These are phyloP conservation scores for Eretmocerus hayati DNA, from an alignment of 2,888 invertebrate genomes.

Conservation along the genomic window DNA sequence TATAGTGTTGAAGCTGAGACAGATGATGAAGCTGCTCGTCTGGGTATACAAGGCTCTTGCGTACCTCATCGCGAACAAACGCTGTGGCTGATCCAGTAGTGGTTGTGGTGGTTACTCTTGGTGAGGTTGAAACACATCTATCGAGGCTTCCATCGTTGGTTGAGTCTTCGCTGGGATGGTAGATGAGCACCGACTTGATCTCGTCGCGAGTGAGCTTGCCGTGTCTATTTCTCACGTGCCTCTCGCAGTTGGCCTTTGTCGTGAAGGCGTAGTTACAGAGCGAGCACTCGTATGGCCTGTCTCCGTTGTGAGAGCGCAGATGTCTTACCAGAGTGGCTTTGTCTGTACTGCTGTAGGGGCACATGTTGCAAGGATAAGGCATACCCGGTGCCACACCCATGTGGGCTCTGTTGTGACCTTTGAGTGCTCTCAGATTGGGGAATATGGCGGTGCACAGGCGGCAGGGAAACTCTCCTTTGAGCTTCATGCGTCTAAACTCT, in stretches of 20 bases:
- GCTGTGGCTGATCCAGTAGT: background rate
- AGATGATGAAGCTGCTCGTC: slow-evolving; percentile 19
- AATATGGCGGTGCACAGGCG: slow-evolving; percentile 81
- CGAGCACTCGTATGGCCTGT: slow-evolving; percentile 88
- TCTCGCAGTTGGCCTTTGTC: slow-evolving; percentile 94
- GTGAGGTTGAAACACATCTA: slow-evolving; percentile 24
- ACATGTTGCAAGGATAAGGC: slow-evolving; percentile 90
- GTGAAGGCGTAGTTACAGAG: slow-evolving; percentile 96
- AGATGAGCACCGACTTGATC: slow-evolving; percentile 79
- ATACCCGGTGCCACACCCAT: slow-evolving; percentile 65
- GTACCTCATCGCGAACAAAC: slow-evolving; percentile 33
- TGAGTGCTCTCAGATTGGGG: slow-evolving; percentile 80
- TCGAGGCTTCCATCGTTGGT: slow-evolving; percentile 60
- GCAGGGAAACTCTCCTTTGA: slow-evolving; percentile 85
- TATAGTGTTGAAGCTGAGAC: background rate
- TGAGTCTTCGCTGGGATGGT: slow-evolving; percentile 79
- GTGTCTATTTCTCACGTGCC: slow-evolving; percentile 87
- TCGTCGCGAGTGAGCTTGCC: slow-evolving; percentile 80
- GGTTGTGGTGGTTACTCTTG: background rate
- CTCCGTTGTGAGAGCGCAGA: slow-evolving; percentile 91
- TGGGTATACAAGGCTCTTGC: slow-evolving; percentile 36
- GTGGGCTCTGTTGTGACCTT: slow-evolving; percentile 85
- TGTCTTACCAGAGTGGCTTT: slow-evolving; percentile 88
- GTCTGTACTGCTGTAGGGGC: slow-evolving; percentile 80
- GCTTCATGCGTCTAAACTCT: slow-evolving; percentile 82